Base-by-base conservation (phyloP, 1,140 invertebrate species). In the Forficula auricularia region DNA sequence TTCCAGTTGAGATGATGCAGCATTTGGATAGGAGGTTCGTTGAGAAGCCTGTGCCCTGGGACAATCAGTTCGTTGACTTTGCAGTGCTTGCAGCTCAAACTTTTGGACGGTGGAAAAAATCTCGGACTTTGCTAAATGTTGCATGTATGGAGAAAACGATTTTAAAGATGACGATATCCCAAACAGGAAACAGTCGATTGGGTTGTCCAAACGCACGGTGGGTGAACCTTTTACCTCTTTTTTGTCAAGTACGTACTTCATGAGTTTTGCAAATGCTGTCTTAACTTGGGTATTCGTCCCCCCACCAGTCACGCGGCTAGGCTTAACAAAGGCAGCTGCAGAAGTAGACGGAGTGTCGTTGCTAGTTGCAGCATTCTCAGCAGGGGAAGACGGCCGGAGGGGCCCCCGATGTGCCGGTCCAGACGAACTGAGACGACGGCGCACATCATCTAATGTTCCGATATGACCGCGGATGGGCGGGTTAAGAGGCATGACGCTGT, bases 101-200 rank as follows among this genome's bases (percentile, higher is more conserved):
- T 36, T 44, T 44, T 44, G 43, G n/a, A 44, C 40, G 20, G 40
- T 30, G 19, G 40, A 41, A 31, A 41, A 41, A 41, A 41, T 41
- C 19, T 41, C 40, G 19, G 40, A 41, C 40, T 41, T 41, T 10
- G 40, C 40, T 41, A 41, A 41, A 41, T 41, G 40, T 41, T 41
- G 40, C 27, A 41, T 27, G 16, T 41, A 41, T 30, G 40, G 40
- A 41, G 40, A 30, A 10, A 41, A 13, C n/a, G 40, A 41, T 41
- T 41, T 41, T 31, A 41, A 41, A 31, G 40, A 27, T 30, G 40
- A 22, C 40, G 40, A 41, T 41, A 41, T 41, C 40, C 40, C 40
- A 18, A 41, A 41, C 19, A 41, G 40, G 40, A 41, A 41, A 41
- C 40, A 41, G 40, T 41, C 40, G 40, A 41, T 41, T 13, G 40